Conservation (phyloP, 2,888 invertebrate genomes). For the Erebia ligea region DNA sequence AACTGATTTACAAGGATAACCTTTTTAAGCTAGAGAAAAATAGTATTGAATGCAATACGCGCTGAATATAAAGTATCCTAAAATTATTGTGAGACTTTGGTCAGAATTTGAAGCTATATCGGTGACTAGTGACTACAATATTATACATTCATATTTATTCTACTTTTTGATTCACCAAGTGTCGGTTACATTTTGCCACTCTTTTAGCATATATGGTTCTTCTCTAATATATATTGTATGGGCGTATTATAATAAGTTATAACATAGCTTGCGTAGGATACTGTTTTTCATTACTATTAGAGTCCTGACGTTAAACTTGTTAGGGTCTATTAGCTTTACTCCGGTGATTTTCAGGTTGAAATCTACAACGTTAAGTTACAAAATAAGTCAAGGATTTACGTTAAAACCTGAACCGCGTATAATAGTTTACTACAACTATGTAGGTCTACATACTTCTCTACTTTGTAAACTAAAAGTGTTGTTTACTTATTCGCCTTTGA, state of each 20-base stretch:
- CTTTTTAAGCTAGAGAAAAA: slow-evolving; percentile 57
- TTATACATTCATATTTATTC: neutral
- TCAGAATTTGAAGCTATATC: neutral
- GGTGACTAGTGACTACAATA: too few species aligned
- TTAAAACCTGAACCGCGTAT: neutral
- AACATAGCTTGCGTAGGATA: neutral
- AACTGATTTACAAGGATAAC: slow-evolving; percentile 48
- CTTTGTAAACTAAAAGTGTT: neutral
- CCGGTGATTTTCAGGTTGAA: neutral
- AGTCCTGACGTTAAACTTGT: slow-evolving; percentile 1
- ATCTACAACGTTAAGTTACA: neutral
- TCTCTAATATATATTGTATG: slow-evolving; percentile 1
- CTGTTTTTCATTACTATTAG: neutral
- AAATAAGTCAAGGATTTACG: neutral
- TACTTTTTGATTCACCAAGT: neutral
- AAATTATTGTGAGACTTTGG: slow-evolving; percentile 2
- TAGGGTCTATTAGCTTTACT: neutral
- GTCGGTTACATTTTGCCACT: neutral
- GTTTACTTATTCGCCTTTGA: neutral
- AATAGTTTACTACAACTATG: too few species aligned
- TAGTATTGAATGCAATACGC: slow-evolving; percentile 49
- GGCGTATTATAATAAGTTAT: slow-evolving; percentile 4
- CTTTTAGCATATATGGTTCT: neutral
- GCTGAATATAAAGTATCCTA: slow-evolving; percentile 51
- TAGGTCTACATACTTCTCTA: neutral